Percentiles rank a stretch among this genome's conserved stretches.
phyloP scores from a whole-genome alignment of 2,888 invertebrate genomes.

The Cryptops parisi region DNA sequence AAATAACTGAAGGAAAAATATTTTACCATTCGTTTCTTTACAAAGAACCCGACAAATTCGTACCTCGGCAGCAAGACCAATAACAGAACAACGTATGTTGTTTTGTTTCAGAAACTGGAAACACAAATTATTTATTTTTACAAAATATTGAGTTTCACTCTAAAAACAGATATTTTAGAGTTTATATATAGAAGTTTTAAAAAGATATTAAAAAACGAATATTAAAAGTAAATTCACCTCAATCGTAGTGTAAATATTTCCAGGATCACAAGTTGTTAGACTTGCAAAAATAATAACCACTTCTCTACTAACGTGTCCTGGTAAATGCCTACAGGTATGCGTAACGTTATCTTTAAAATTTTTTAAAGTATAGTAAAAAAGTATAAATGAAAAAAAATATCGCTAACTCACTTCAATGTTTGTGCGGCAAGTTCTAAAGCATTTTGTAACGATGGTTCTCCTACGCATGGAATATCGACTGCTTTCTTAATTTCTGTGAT shows the following conservation, averaged over 20 bases:
- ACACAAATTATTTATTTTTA: no score
- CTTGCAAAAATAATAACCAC: constrained; percentile 82
- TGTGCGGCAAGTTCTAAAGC: constrained; percentile 74
- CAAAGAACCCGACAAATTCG: constrained; percentile 75
- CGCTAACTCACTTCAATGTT: constrained; percentile 45
- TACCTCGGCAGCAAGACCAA: constrained; percentile 90
- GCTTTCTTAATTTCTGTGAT: constrained; percentile 29
- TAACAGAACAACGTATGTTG: constrained; percentile 82
- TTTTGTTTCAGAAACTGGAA: constrained; percentile 53
- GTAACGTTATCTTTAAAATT: background rate
- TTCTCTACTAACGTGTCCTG: constrained; percentile 89
- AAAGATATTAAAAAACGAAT: no score
- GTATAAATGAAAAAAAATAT: background rate
- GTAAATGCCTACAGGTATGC: constrained; percentile 46
- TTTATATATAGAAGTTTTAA: no score
- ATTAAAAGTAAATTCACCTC: no score
- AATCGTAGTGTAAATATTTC: constrained; percentile 73
- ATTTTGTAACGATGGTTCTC: constrained; percentile 95
- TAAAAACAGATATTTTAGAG: no score
- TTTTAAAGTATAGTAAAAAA: background rate
- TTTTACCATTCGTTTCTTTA: constrained; percentile 47
- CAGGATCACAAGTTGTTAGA: constrained; percentile 92
- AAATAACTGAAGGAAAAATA: no score
- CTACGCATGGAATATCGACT: constrained; percentile 41
- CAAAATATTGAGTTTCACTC: no score